These are phyloP conservation scores for Julus scanicus DNA, from an alignment of 2,888 invertebrate species.

Conservation along the genomic window DNA sequence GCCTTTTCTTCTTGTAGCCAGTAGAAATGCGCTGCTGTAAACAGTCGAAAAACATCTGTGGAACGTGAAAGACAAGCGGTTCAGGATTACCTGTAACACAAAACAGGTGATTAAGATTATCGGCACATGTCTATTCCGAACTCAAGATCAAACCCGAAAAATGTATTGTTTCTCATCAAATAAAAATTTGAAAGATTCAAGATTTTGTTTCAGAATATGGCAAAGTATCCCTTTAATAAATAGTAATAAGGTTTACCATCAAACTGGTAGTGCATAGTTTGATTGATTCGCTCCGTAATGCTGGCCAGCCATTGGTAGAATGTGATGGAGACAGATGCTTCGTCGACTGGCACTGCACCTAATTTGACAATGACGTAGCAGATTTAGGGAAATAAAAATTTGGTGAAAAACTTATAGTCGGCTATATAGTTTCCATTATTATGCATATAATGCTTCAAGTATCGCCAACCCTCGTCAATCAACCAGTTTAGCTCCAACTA, in stretches of 20 bases:
- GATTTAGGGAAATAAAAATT: background rate
- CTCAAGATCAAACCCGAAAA: too few relatives aligned
- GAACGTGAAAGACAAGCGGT: conserved; percentile 76
- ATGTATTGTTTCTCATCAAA: too few relatives aligned
- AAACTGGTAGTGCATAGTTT: conserved; percentile 77
- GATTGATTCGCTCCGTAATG: conserved; percentile 81
- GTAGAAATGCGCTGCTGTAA: conserved; percentile 77
- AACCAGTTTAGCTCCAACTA: too few relatives aligned
- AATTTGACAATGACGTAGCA: background rate
- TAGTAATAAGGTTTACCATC: conserved; percentile 66
- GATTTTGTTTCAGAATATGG: too few relatives aligned
- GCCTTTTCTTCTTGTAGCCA: conserved; percentile 73
- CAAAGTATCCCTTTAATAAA: too few relatives aligned
- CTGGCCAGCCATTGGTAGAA: conserved; percentile 80
- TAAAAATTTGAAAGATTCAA: too few relatives aligned
- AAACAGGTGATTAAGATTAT: too few relatives aligned
- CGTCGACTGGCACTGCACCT: conserved; percentile 61
- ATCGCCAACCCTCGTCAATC: too few relatives aligned
- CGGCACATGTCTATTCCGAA: too few relatives aligned
- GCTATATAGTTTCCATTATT: too few relatives aligned
- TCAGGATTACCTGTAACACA: conserved; percentile 70
- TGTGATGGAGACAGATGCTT: conserved; percentile 65
- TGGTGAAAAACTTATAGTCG: too few relatives aligned
- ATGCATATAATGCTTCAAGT: too few relatives aligned
- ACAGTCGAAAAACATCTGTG: conserved; percentile 78